Evolutionary conservation across 2,113 vertebrate genomes (phyloP), one percentile per base, ranked within the genome.

Genomic region (Plotosus lineatus): DNA sequence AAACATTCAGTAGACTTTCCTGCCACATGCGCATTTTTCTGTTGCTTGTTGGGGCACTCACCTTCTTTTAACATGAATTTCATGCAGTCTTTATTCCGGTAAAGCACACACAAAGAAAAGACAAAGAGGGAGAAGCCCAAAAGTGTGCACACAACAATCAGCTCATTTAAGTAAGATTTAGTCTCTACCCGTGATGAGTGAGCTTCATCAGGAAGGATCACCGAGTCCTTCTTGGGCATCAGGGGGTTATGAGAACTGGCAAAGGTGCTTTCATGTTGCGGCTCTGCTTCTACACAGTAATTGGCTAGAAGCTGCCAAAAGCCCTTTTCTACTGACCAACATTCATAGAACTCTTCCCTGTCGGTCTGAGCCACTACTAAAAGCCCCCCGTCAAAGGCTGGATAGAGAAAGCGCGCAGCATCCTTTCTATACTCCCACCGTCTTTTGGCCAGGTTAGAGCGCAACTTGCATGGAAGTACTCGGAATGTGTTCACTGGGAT

Each of bases 101-200:
- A 96, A 75, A 97, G 88, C 12, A 96, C 85, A 8, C 97, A 95
- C 6, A 98, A 80, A 3, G 92, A 86, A 61, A 98, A 90, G 42
- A 95, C 90, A 0, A 95, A 82, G 33, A 96, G 56, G 0, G 94
- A 91, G 0, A 94, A 82, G 0, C 84, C 95, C 0, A 99, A 94
- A 19, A 98, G 94, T 5, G 90, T 82, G 0, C 94, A 96, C 88
- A 98, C 97, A 75, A 97, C 93, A 48, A 99, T 90, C 85, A 98
- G 95, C 89, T 99, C 97, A 0, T 94, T 97, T 97, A 96, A 97
- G 91, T 98, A 99, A 38, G 94, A 96, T 89, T 94, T 96, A 68
- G 91, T 91, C 0, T 92, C 93, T 88, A 92, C 90, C 82, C 88
- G 92, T 0, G 92, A 90, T 0, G 89, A 91, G 0, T 86, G 84